Base-by-base conservation (phyloP, 2,888 invertebrate genomes). In the Drosophila macrospina region DNA sequence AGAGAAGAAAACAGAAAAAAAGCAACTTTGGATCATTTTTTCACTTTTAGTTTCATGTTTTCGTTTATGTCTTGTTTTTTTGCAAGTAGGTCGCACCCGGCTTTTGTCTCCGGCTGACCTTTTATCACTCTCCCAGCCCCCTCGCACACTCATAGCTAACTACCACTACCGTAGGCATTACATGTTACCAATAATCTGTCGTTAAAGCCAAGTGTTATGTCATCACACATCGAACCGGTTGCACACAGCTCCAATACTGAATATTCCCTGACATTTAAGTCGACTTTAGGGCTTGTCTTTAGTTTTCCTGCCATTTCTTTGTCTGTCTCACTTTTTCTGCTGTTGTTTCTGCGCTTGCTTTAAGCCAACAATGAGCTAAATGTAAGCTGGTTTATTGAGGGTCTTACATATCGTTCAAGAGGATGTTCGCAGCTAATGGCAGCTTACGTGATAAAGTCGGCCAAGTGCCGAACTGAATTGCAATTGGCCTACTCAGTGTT, bases 191-290 rank as follows among this genome's bases (percentile, higher is more conserved):
- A 80, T 86, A 86, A 82, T 80, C 73, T 81, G 70, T 72, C 70
- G 68, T 62, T 83, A 68, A 68, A 78, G 74, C 73, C 82, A 76
- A 56, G 74, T 75, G 84, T 86, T 86, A 86, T 86, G 80, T 88
- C 86, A 88, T 84, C 75, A 71, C 48, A 48, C 41, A 71, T 65
- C 68, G 74, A 76, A 88, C 84, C 78, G 88, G 86, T 86, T 80
- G 45, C 47, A 55, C 30, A 15, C n/a, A n/a, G n/a, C n/a, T n/a
- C n/a, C n/a, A n/a, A n/a, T n/a, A n/a, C 44, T 50, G 34, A 24
- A 59, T 48, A 59, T 39, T 48, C 60, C 67, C 56, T 68, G 79
- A 26, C 68, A 77, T 74, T 74, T 63, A 62, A 66, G 59, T 56
- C 20, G 52, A 62, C 51, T 75, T 59, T 78, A 76, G 79, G 84